phyloP scores from a whole-genome alignment of 1,140 invertebrate species.

The Phocides pigmalion region DNA sequence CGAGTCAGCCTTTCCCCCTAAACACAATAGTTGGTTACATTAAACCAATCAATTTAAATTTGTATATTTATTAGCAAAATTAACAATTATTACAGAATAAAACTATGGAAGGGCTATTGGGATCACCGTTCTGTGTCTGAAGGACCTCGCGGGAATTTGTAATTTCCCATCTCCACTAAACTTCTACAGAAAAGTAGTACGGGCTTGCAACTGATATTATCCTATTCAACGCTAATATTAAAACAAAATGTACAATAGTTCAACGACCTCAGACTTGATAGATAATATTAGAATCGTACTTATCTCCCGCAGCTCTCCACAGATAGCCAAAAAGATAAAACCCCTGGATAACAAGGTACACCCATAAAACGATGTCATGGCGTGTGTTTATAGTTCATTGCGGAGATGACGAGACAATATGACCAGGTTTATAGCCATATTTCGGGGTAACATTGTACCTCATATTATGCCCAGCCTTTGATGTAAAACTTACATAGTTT shows the following conservation, averaged over 20 bases:
- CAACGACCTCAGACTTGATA: neutral
- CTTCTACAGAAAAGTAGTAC: too few relatives aligned
- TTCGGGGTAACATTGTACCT: slow-evolving; percentile 10
- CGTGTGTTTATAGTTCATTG: slow-evolving; percentile 22
- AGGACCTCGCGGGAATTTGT: too few relatives aligned
- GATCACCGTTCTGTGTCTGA: too few relatives aligned
- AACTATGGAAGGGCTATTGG: too few relatives aligned
- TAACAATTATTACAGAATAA: too few relatives aligned
- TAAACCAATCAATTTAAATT: too few relatives aligned
- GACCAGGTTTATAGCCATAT: slow-evolving; percentile 11
- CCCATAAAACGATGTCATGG: slow-evolving; percentile 21
- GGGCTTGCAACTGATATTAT: too few relatives aligned
- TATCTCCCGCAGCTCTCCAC: neutral
- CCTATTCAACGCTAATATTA: too few relatives aligned
- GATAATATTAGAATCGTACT: slow-evolving; percentile 6
- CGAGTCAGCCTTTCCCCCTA: too few relatives aligned
- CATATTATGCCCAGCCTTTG: neutral
- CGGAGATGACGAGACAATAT: slow-evolving; percentile 3
- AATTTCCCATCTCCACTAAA: too few relatives aligned
- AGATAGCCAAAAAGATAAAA: slow-evolving; percentile 11
- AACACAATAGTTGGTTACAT: too few relatives aligned
- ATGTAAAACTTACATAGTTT: slow-evolving; percentile 17
- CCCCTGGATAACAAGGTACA: slow-evolving; percentile 16
- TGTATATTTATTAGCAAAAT: too few relatives aligned
- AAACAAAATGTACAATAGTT: neutral